Evolutionary conservation across 2,888 invertebrate genomes (phyloP).

Genomic region (Iphiclides podalirius): DNA sequence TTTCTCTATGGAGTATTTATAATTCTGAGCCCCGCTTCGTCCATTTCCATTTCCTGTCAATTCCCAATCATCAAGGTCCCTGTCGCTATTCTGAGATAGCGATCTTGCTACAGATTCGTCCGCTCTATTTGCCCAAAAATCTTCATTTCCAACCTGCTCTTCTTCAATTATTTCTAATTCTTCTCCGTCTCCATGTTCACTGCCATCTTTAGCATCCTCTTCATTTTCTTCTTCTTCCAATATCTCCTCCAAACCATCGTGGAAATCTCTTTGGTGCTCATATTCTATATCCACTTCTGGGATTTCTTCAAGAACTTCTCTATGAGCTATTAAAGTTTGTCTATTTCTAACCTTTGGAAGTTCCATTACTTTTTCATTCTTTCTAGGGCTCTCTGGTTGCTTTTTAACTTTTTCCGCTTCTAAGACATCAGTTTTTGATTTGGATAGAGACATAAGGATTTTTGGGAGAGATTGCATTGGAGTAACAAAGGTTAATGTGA

Average conservation of each 20-base stretch:
- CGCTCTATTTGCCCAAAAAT: slow-evolving; percentile 55
- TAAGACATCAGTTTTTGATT: slow-evolving; percentile 25
- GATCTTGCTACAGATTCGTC: slow-evolving; percentile 39
- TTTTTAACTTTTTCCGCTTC: slow-evolving; percentile 29
- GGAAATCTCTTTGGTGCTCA: slow-evolving; percentile 58
- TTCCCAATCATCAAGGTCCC: slow-evolving; percentile 75
- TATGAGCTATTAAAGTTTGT: slow-evolving; percentile 59
- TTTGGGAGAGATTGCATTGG: slow-evolving; percentile 81
- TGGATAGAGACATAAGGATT: slow-evolving; percentile 44
- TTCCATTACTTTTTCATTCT: slow-evolving; percentile 40
- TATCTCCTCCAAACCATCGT: slow-evolving; percentile 63
- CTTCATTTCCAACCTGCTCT: slow-evolving; percentile 63
- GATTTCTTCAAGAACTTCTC: slow-evolving; percentile 70
- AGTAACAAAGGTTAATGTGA: slow-evolving; percentile 83
- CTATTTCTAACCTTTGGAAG: slow-evolving; percentile 41
- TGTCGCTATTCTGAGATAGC: slow-evolving; percentile 48
- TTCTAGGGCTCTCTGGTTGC: slow-evolving; percentile 25
- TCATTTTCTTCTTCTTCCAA: slow-evolving; percentile 68
- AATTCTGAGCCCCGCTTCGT: slow-evolving; percentile 60
- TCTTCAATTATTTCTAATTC: slow-evolving; percentile 65
- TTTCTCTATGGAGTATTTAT: slow-evolving; percentile 61
- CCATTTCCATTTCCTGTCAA: slow-evolving; percentile 50
- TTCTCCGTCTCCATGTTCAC: slow-evolving; percentile 46
- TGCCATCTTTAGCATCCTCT: slow-evolving; percentile 43
- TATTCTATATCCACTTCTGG: slow-evolving; percentile 68